Evolutionary conservation across 2,888 invertebrate genomes (phyloP), one percentile per base, ranked within the genome.

Genomic region (Drosophila paramelanica): DNA sequence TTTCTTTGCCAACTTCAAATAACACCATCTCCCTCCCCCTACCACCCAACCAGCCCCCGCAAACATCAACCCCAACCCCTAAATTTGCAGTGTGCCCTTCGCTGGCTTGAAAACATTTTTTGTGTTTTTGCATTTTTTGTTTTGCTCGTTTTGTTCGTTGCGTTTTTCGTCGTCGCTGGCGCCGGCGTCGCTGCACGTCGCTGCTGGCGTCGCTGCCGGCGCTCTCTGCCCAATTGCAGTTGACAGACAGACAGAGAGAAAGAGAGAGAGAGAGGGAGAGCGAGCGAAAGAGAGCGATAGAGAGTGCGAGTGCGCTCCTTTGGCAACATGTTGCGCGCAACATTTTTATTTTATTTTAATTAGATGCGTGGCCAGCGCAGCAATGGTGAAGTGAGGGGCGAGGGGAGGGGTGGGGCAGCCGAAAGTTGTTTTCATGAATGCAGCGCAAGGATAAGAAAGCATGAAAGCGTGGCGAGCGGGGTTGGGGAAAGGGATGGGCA

Each of bases 131-230:
- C 57, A 66, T 65, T 84, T 81, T 84, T 85, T 85, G 89, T 85
- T 85, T 89, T 85, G 85, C 87, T 85, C 85, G 85, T 87, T 85
- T 85, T 85, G 85, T 85, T 89, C 89, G 85, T 85, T 85, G 89
- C 89, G 85, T 85, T 88, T 80, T 59, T 62, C 46, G 52, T 23
- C 50, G 72, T 14, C 43, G 27, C 33, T 31, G 10, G 8, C 59
- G 67, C 3, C 52, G 49, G 10, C 57, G 50, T 17, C 49, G 45
- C n/a, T 23, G 39, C 14, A 10, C 43, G 39, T n/a, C n/a, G n/a
- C 20, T 3, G 58, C 6, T 36, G 36, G 31, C 55, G 55, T 25
- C 25, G 39, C 51, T 43, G 57, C 53, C 33, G 8, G 46, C 51
- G 20, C 31, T 50, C 70, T 62, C 56, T 41, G 8, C 52, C 64